Evolutionary conservation across 2,888 invertebrate species (phyloP), one percentile per base, ranked within the genome.

Genomic region (Phortica okadai): DNA sequence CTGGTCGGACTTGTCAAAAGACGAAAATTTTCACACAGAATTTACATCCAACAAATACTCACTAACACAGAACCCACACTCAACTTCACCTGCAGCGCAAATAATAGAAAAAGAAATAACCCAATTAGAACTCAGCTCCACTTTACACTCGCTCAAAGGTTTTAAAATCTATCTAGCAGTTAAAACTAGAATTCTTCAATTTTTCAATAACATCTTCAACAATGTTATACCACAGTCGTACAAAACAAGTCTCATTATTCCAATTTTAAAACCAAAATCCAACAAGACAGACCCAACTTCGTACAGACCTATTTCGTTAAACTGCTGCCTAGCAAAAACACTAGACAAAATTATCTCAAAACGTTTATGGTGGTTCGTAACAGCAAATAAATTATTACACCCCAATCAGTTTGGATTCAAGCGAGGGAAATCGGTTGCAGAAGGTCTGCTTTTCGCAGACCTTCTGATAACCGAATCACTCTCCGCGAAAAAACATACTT

Each of bases 281-380:
- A 25, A 72, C 16, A 72, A 72, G 41, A 56, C 72, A 1, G 10
- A 33, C 54, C 2, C 54, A 10, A 25, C 7, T 3, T 54, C 54
- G 6, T 72, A 72, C 16, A 6, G 72, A 72, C 72, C 56, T 2
- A 72, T 54, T 2, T 72, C 72, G 1, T 41, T 72, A 11, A 54
- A 72, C 16, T 54, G 72, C 41, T 72, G 56, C 10, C 11, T 70
- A 70, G 66, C 25, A 70, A 70, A 70, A 45, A 54, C 54, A 54
- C 10, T 70, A 14, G 72, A 56, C 2, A 72, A 72, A 72, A 54
- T 45, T 14, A 70, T 70, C 8, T 2, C 45, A 4, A 70, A n/a
- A 45, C 4, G 54, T 3, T 6, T 72, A 16, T 72, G 72, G 54
- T 72, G 56, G 72, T 56, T 33, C 21, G 56, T 14, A 7, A 70